Conservation (phyloP, 2,888 invertebrate species). For the Keiferia lycopersicella region DNA sequence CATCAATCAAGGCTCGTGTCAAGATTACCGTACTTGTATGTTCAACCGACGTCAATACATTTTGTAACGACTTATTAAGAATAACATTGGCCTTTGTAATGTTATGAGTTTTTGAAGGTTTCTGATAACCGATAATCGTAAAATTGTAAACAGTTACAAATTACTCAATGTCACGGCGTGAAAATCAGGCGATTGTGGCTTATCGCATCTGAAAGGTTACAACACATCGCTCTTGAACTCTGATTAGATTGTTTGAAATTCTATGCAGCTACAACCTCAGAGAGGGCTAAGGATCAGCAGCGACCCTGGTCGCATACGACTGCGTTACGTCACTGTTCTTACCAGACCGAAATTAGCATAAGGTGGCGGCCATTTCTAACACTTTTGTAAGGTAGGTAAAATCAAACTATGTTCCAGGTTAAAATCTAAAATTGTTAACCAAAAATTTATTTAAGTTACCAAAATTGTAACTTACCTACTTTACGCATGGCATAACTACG, state of each 20-base stretch:
- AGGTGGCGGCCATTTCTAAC: conserved; percentile 4
- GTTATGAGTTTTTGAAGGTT: conserved; percentile 23
- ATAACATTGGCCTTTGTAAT: conserved; percentile 23
- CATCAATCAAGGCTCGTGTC: conserved; percentile 26
- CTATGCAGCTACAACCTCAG: conserved; percentile 11
- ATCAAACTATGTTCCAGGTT: too few species aligned
- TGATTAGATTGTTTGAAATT: conserved; percentile 16
- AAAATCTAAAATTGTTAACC: too few species aligned
- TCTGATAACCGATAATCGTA: conserved; percentile 22
- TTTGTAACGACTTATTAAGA: conserved; percentile 20
- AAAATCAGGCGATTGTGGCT: conserved; percentile 5
- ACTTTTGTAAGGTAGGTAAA: not conserved
- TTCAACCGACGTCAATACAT: conserved; percentile 19
- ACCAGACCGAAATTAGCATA: conserved; percentile 12
- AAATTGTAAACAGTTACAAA: conserved; percentile 5
- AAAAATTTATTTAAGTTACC: too few species aligned
- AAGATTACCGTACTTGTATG: conserved; percentile 15
- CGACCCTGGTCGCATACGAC: conserved; percentile 8
- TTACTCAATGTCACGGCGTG: conserved; percentile 16
- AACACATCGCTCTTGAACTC: conserved; percentile 5
- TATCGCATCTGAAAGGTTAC: conserved; percentile 9
- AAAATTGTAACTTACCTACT: too few species aligned
- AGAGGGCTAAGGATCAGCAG: conserved; percentile 14
- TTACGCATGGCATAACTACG: too few species aligned
- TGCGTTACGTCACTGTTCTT: not conserved